Conservation (phyloP, 2,888 invertebrate genomes). For the Acholoe squamosa region DNA sequence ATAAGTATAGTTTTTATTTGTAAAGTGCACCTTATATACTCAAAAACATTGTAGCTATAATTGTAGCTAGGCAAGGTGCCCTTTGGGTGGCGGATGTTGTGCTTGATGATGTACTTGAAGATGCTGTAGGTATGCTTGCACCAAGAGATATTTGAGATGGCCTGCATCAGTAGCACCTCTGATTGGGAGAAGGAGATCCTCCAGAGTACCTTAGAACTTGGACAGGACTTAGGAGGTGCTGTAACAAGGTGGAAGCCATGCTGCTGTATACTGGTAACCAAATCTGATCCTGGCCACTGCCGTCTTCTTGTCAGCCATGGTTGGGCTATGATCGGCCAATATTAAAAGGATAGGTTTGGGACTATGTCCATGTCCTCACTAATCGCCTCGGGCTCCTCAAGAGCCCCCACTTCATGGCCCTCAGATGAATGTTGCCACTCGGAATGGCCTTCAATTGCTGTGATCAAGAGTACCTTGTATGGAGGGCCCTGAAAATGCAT, state of each 20-base stretch:
- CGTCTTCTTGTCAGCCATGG: background rate
- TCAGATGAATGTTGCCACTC: too few species aligned
- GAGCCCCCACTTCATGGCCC: too few species aligned
- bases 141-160: background rate
- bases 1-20: too few species aligned
- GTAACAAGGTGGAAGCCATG: conserved; percentile 17
- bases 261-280: background rate
- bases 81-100: conserved; percentile 1
- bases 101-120: conserved; percentile 5
- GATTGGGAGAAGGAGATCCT: conserved; percentile 46
- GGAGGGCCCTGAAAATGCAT: too few species aligned
- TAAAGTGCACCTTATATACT: too few species aligned
- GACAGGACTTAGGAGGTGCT: background rate
- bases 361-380: background rate
- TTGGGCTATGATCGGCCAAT: background rate
- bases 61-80: conserved; percentile 1
- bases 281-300: background rate
- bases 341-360: background rate
- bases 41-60: too few species aligned
- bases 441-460: too few species aligned
- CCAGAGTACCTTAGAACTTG: background rate
- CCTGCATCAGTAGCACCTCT: conserved; percentile 12
- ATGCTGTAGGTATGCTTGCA: conserved; percentile 24
- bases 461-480: too few species aligned
- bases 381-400: background rate